phyloP scores from a whole-genome alignment of 2,113 vertebrate genomes.

The Alouatta palliata region DNA sequence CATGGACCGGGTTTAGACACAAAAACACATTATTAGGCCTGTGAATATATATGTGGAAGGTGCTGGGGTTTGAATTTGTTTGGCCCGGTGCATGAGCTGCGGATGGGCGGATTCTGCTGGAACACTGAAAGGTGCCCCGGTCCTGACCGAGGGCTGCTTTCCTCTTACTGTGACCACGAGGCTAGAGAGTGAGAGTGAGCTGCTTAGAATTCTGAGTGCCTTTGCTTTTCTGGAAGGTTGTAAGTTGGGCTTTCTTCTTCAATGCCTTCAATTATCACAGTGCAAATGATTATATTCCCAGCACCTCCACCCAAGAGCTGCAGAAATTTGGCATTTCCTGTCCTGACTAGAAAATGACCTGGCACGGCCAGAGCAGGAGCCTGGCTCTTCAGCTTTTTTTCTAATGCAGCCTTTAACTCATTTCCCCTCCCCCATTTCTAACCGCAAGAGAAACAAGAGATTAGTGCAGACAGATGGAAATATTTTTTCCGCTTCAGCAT shows the following conservation, averaged over 20 bases:
- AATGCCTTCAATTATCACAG: slow-evolving; percentile 69
- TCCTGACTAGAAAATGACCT: slow-evolving; percentile 68
- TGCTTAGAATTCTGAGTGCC: background rate
- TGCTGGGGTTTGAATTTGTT: background rate
- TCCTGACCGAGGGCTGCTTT: background rate
- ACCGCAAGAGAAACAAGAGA: slow-evolving; percentile 80
- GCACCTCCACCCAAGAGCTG: slow-evolving; percentile 66
- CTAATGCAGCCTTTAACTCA: slow-evolving; percentile 63
- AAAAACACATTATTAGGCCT: background rate
- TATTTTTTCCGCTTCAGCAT: slow-evolving; percentile 79
- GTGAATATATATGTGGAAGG: background rate
- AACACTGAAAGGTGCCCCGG: rapidly evolving
- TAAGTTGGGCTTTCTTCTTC: slow-evolving; percentile 71
- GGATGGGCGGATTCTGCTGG: too few species aligned
- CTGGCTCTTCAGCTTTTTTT: slow-evolving; percentile 72
- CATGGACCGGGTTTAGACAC: background rate
- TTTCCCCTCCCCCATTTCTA: background rate
- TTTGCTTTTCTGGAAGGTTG: slow-evolving; percentile 43
- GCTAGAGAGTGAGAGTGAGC: background rate
- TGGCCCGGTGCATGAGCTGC: background rate
- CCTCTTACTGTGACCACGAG: background rate
- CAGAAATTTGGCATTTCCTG: slow-evolving; percentile 71
- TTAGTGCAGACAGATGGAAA: slow-evolving; percentile 78
- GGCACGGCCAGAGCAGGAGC: slow-evolving; percentile 72
- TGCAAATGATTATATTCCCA: slow-evolving; percentile 73